Percentiles rank a stretch among this genome's conserved stretches.
These are phyloP conservation scores for Basileuterus tristriatus DNA, from an alignment of 2,797 vertebrate species.

Conservation along the genomic window DNA sequence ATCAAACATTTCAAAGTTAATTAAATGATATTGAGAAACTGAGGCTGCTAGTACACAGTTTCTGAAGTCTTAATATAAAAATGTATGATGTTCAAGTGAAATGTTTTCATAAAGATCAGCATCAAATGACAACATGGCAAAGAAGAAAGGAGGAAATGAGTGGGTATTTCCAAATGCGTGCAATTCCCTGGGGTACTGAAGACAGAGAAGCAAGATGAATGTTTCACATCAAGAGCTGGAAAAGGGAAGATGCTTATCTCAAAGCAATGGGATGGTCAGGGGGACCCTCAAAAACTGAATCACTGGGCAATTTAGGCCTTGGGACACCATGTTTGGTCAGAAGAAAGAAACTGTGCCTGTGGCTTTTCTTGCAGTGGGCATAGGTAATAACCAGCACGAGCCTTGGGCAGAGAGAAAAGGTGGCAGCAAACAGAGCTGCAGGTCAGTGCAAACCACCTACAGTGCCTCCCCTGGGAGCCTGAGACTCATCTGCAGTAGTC, in stretches of 20 bases:
- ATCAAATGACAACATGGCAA: neutral
- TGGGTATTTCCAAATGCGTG: neutral
- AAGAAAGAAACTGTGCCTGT: neutral
- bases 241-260: neutral
- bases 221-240: neutral
- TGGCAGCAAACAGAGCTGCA: neutral
- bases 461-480: neutral
- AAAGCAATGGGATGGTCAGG: neutral
- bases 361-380: neutral
- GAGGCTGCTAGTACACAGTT: neutral
- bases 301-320: neutral
- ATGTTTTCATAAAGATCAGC: neutral
- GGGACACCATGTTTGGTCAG: neutral
- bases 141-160: neutral
- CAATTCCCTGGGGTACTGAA: neutral
- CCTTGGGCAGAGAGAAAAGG: neutral
- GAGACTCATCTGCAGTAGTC: neutral
- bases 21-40: neutral
- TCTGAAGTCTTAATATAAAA: neutral
- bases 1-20: neutral
- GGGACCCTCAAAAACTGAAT: neutral
- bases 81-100: neutral
- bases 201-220: neutral
- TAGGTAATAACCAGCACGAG: fast-evolving
- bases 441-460: fast-evolving